These are phyloP conservation scores for Ammospiza nelsoni DNA, from an alignment of 2,113 vertebrate species.

Conservation along the genomic window DNA sequence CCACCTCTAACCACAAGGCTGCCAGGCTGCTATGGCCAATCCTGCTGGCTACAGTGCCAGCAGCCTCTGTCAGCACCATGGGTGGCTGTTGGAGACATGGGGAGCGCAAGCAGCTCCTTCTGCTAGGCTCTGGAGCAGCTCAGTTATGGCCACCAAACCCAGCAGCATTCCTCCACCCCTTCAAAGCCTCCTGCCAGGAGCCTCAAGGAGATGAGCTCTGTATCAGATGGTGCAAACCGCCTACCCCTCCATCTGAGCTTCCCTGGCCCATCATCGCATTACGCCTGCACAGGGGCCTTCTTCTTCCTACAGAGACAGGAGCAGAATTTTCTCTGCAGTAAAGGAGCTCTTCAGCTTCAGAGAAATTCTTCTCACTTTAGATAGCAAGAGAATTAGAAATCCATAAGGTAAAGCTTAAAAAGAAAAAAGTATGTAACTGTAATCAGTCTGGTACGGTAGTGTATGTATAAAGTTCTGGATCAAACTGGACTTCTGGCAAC, in stretches of 20 bases:
- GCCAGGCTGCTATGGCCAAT: accelerated
- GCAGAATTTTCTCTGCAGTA: not conserved
- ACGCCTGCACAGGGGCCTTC: not conserved
- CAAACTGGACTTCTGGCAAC: not conserved
- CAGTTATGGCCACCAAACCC: not conserved
- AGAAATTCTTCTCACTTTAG: not conserved
- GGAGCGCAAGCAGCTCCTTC: not conserved
- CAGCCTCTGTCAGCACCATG: not conserved
- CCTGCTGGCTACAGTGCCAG: not conserved
- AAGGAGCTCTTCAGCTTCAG: not conserved
- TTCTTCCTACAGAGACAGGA: not conserved
- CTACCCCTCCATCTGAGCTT: not conserved
- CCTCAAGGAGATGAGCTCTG: not conserved
- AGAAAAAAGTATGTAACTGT: not conserved
- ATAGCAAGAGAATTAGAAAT: not conserved
- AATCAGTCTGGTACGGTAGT: not conserved
- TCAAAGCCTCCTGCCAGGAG: not conserved
- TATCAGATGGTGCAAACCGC: not conserved
- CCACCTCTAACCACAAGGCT: not conserved
- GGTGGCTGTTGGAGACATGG: not conserved
- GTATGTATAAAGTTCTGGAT: not conserved
- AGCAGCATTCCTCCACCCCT: not conserved
- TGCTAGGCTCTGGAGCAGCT: not conserved
- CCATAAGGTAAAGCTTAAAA: not conserved
- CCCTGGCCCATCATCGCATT: accelerated